Evolutionary conservation across 2,888 invertebrate species (phyloP).

Genomic region (Agrochola circellaris): DNA sequence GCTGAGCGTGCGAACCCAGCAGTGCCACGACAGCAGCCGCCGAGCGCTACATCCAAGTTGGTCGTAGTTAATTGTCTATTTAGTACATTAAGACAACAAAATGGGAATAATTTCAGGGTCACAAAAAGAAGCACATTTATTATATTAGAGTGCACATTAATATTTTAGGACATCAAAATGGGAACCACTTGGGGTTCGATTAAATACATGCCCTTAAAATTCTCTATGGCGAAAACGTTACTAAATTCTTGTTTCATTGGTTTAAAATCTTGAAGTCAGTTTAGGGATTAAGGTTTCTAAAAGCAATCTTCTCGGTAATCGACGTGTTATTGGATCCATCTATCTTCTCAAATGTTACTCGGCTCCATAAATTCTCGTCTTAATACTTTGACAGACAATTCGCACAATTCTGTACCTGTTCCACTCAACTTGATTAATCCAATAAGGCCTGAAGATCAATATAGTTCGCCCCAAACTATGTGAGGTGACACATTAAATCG

Average conservation of each 20-base stretch:
- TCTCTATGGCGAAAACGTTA: neutral
- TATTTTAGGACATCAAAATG: neutral
- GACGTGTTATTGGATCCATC: constrained; percentile 30
- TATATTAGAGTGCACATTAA: neutral
- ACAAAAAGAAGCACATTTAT: neutral
- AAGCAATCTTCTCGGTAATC: constrained; percentile 30
- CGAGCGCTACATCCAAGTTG: too few species aligned
- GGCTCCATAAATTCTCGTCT: constrained; percentile 10
- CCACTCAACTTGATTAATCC: constrained; percentile 53
- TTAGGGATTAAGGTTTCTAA: constrained; percentile 12
- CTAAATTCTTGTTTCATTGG: neutral
- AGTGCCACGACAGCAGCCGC: too few species aligned
- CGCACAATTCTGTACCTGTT: constrained; percentile 21
- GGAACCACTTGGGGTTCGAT: neutral
- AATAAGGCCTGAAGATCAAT: constrained; percentile 59
- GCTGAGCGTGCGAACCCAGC: too few species aligned
- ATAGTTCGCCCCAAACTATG: constrained; percentile 55
- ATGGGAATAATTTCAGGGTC: neutral
- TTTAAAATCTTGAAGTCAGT: constrained; percentile 1
- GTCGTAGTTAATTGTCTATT: too few species aligned
- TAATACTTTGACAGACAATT: constrained; percentile 54
- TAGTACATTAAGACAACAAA: neutral
- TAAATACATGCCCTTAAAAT: neutral
- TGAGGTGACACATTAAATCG: constrained; percentile 66
- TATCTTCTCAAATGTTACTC: constrained; percentile 28